A percentile compares a stretch with the other conserved stretches of the same genome.
Conservation (phyloP, 2,888 invertebrate genomes). For the Hemicrepidius hirtus region DNA sequence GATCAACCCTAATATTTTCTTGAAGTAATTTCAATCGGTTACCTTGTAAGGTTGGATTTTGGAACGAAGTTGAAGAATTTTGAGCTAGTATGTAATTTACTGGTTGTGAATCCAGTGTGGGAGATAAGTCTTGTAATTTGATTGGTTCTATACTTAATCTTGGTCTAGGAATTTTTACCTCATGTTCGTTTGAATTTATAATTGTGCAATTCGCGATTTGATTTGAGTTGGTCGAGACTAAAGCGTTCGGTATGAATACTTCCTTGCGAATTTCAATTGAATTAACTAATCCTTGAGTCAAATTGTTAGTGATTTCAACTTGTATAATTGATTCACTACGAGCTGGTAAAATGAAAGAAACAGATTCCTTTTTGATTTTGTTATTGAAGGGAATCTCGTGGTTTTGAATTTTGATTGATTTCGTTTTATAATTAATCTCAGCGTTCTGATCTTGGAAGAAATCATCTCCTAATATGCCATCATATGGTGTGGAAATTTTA, state of each 20-base stretch:
- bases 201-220: not conserved
- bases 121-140: too few relatives aligned
- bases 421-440: not conserved
- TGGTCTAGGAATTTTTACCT: not conserved
- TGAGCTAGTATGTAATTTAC: too few relatives aligned
- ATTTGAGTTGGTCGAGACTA: not conserved
- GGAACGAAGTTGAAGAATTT: not conserved
- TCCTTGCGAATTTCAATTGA: not conserved
- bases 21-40: not conserved
- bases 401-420: not conserved
- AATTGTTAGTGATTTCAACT: not conserved
- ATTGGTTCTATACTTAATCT: not conserved
- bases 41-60: not conserved
- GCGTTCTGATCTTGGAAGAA: slow-evolving; percentile 21
- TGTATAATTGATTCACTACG: not conserved
- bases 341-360: not conserved
- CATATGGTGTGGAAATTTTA: slow-evolving; percentile 17
- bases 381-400: not conserved
- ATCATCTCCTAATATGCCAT: slow-evolving; percentile 42
- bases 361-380: too few relatives aligned
- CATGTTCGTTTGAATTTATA: not conserved
- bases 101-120: too few relatives aligned
- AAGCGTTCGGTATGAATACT: not conserved
- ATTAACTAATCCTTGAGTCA: not conserved
- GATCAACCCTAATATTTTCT: not conserved